Evolutionary conservation across 2,888 invertebrate species (phyloP).

Genomic region (Plutella xylostella): DNA sequence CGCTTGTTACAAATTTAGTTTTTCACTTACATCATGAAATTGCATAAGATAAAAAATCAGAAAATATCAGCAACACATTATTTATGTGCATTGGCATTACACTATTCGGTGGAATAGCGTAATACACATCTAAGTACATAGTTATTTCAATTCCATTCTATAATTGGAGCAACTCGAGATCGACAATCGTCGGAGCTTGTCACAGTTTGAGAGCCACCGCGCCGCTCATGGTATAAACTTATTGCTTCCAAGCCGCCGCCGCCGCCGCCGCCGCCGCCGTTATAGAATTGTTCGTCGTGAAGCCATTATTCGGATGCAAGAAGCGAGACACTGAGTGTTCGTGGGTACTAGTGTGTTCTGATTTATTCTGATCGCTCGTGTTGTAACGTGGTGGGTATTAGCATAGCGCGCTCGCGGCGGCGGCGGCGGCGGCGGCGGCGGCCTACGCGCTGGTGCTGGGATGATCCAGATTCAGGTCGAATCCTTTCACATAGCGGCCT

Average conservation of each 20-base stretch:
- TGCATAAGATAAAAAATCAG: not conserved
- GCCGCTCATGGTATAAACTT: too few species aligned
- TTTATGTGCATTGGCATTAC: too few species aligned
- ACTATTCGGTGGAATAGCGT: too few species aligned
- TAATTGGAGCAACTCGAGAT: too few species aligned
- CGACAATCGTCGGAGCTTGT: too few species aligned
- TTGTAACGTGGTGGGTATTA: conserved; percentile 52
- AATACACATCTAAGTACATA: too few species aligned
- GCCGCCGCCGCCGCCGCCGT: too few species aligned
- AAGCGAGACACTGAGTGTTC: not conserved
- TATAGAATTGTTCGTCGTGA: too few species aligned
- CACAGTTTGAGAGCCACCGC: too few species aligned
- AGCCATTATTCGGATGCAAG: not conserved
- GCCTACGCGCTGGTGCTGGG: conserved; percentile 21
- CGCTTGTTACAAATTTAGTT: not conserved
- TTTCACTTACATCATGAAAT: not conserved
- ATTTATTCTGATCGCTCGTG: conserved; percentile 30
- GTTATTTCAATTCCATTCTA: too few species aligned
- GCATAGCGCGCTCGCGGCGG: conserved; percentile 51
- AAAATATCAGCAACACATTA: too few species aligned
- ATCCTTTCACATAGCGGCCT: conserved; percentile 63
- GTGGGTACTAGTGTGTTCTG: not conserved
- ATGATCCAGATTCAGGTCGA: conserved; percentile 60
- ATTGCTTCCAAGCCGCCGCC: not conserved
- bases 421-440: conserved; percentile 15